phyloP scores from a whole-genome alignment of 2,888 invertebrate species.

The Lepetodrilus schrolli region DNA sequence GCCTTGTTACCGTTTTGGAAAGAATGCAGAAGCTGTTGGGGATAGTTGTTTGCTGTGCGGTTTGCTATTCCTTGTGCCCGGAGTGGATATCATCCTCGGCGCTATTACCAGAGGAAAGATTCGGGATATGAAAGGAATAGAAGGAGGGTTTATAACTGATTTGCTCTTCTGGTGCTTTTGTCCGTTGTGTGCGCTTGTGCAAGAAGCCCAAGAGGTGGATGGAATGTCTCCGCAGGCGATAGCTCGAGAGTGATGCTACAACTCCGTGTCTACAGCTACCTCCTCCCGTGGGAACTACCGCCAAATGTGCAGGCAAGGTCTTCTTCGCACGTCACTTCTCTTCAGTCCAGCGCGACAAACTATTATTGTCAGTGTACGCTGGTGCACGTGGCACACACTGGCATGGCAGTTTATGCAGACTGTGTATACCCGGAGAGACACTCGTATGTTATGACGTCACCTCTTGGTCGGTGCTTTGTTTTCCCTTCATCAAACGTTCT shows the following conservation, averaged over 20 bases:
- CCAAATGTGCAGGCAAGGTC: too few relatives aligned
- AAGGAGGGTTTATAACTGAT: constrained; percentile 63
- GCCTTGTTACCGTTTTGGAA: constrained; percentile 72
- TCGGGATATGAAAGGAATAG: constrained; percentile 66
- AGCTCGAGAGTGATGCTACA: constrained; percentile 45
- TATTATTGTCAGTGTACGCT: too few relatives aligned
- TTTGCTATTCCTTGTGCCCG: constrained; percentile 61
- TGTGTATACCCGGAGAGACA: too few relatives aligned
- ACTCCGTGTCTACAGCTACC: neutral
- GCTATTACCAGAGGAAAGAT: constrained; percentile 65
- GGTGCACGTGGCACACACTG: too few relatives aligned
- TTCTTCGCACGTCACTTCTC: too few relatives aligned
- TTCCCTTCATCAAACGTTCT: too few relatives aligned
- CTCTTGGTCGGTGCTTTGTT: too few relatives aligned
- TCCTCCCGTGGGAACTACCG: neutral
- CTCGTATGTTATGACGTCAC: too few relatives aligned
- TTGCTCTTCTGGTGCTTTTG: constrained; percentile 64
- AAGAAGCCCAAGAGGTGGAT: constrained; percentile 66
- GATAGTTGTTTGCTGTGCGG: constrained; percentile 70
- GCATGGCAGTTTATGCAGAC: too few relatives aligned
- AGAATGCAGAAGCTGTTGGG: constrained; percentile 71
- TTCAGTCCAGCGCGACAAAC: too few relatives aligned
- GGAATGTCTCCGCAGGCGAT: constrained; percentile 50
- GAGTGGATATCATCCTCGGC: constrained; percentile 56
- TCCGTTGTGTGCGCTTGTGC: constrained; percentile 64